Evolutionary conservation across 2,888 invertebrate species (phyloP).

Genomic region (Sesamia inferens): DNA sequence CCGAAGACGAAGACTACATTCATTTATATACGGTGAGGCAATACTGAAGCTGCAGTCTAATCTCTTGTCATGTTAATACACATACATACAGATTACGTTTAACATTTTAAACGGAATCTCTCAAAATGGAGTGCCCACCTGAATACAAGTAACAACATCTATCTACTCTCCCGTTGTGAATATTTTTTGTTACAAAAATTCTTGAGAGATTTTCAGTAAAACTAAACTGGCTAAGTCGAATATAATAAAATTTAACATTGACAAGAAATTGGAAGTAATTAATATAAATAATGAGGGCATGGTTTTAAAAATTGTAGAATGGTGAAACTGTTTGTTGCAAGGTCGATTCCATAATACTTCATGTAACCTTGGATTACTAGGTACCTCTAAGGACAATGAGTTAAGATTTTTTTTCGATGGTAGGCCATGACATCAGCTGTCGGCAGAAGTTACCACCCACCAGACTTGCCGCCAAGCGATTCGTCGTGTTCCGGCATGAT

Average conservation of each 20-base stretch:
- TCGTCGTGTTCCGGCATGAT: too few species aligned
- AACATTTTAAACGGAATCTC: slow-evolving; percentile 1
- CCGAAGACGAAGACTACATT: slow-evolving; percentile 68
- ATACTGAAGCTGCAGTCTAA: slow-evolving; percentile 67
- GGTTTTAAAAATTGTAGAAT: slow-evolving; percentile 55
- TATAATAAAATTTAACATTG: slow-evolving; percentile 23
- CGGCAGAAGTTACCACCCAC: too few species aligned
- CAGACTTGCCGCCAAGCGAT: too few species aligned
- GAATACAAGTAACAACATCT: background rate
- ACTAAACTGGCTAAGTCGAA: background rate
- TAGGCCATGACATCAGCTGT: too few species aligned
- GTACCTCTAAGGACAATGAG: background rate
- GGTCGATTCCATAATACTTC: background rate
- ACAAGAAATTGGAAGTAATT: slow-evolving; percentile 57
- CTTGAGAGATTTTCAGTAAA: slow-evolving; percentile 4
- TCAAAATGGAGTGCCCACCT: background rate
- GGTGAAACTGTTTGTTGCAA: slow-evolving; percentile 41
- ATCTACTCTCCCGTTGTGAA: background rate
- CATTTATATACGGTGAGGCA: slow-evolving; percentile 72
- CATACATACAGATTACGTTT: background rate
- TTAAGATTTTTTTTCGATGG: background rate
- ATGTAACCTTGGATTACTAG: background rate
- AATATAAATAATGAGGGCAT: slow-evolving; percentile 62
- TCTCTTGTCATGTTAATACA: slow-evolving; percentile 57
- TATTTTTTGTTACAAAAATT: background rate